Base-by-base conservation (phyloP, 2,797 vertebrate genomes). In the Myotis pilosus region DNA sequence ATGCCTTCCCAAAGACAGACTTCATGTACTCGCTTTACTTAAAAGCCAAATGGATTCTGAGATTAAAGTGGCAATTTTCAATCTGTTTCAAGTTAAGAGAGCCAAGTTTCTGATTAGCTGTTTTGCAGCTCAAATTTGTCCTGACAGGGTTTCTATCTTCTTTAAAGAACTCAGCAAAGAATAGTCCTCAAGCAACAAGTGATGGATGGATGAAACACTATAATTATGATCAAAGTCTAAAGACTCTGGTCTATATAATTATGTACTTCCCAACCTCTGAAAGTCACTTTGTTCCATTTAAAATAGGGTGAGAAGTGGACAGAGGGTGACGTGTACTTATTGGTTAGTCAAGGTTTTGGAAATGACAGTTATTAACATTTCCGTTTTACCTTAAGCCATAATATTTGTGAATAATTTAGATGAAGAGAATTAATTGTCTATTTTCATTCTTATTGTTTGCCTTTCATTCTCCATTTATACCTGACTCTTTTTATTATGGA, bases 161-260 rank as follows among this genome's bases (percentile, higher is more conserved):
- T 95, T 97, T 97, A 96, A 97, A 97, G 53, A 91, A 78, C 79
- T 97, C 94, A 96, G 75, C 93, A 95, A 97, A 75, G 89, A 97
- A 86, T 91, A 97, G 95, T 89, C 96, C 97, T 96, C 97, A 96
- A 97, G 97, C 97, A 92, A 80, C 97, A 97, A 96, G 97, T 91
- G 94, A 94, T 92, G 94, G 96, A 96, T 92, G 94, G 96, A 96
- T 95, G 97, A 96, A 95, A 90, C 96, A 95, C 97, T 97, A 94
- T 97, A 98, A 98, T 98, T 98, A 98, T 71, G 97, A 98, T 98
- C 98, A 98, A 98, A 98, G 98, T 97, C 97, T 95, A 96, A 87
- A 92, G 92, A 95, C 96, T 97, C 55, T 68, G 74, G 71, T 89
- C 96, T 97, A 22, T 98, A 80, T 98, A 98, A 98, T 98, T 98